A percentile compares a stretch with the other conserved stretches of the same genome.
phyloP scores from a whole-genome alignment of 2,113 vertebrate genomes.

The Elgaria multicarinata region DNA sequence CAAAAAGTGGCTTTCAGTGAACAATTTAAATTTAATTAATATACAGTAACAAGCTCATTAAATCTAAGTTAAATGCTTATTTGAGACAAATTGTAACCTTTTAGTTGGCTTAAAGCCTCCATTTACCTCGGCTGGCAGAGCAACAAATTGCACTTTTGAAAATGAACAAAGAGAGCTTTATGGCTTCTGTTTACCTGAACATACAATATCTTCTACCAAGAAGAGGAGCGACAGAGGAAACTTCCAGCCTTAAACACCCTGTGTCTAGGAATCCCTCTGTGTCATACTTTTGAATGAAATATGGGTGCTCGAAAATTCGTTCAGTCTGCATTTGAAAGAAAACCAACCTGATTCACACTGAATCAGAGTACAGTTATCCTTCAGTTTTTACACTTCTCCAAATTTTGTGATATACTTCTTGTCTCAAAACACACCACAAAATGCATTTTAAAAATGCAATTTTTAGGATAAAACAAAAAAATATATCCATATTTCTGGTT shows the following conservation, averaged over 20 bases:
- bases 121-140: constrained; percentile 36
- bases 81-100: constrained; percentile 58
- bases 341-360: neutral
- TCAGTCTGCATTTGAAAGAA: neutral
- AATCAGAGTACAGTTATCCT: neutral
- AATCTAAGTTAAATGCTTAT: constrained; percentile 71
- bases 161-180: constrained; percentile 45
- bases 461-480: too few relatives aligned
- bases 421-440: neutral
- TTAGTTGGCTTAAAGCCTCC: constrained; percentile 46
- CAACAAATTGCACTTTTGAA: constrained; percentile 52
- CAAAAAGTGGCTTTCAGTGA: constrained; percentile 66
- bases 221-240: neutral
- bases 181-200: constrained; percentile 8
- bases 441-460: neutral
- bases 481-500: too few relatives aligned
- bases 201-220: constrained; percentile 1
- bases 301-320: neutral
- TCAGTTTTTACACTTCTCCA: neutral
- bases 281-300: neutral
- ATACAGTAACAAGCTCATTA: constrained; percentile 65
- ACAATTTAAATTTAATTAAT: constrained; percentile 74
- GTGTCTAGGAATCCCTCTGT: neutral
- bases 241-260: neutral
- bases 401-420: neutral